phyloP scores from a whole-genome alignment of 2,797 vertebrate genomes.

The Peromyscus aztecus region DNA sequence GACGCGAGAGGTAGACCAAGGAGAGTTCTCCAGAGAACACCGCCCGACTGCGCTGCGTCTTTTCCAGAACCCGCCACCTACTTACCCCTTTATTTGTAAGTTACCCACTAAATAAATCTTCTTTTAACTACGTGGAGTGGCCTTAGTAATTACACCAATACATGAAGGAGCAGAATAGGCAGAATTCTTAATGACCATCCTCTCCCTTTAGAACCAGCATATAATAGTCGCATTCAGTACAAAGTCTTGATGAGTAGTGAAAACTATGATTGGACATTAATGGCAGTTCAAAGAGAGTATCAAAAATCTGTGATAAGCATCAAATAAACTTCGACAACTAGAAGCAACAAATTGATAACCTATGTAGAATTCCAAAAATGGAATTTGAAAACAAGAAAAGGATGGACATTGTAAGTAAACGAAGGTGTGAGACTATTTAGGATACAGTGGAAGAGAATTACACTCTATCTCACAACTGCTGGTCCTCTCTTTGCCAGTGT shows the following conservation, averaged over 20 bases:
- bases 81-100: no score
- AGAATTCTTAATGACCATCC: background rate
- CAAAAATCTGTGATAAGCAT: background rate
- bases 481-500: background rate
- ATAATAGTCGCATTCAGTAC: background rate
- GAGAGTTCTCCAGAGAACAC: no score
- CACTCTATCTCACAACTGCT: background rate
- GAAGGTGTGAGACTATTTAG: background rate
- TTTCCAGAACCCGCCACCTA: no score
- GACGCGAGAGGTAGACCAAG: no score
- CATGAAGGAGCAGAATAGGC: background rate
- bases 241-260: background rate
- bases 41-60: no score
- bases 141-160: no score
- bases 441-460: background rate
- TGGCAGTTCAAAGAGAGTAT: background rate
- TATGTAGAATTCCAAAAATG: background rate
- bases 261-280: conserved; percentile 1
- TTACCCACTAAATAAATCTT: no score
- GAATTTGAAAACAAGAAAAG: background rate
- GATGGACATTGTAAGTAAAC: background rate
- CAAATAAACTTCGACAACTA: background rate
- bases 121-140: no score
- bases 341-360: background rate
- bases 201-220: background rate